Conservation (phyloP, 2,888 invertebrate genomes). For the Lycophotia porphyrea region DNA sequence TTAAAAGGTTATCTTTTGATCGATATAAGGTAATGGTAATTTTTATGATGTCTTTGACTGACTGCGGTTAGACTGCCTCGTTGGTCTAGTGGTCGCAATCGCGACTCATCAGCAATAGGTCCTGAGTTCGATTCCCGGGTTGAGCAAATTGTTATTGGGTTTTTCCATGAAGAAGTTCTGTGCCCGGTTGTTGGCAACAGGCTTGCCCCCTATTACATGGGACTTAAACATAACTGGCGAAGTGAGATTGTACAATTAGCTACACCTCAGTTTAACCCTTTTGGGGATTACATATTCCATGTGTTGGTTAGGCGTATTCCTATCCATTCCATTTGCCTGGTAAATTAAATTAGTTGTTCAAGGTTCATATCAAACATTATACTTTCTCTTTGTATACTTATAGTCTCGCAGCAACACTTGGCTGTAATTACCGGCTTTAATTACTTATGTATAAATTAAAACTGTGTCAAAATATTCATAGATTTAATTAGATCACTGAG, state of each 20-base stretch:
- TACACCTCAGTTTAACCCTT: neutral
- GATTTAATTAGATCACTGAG: conserved; percentile 19
- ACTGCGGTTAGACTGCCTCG: too few relatives aligned
- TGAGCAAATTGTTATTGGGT: too few relatives aligned
- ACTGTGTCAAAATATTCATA: conserved; percentile 34
- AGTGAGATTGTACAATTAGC: too few relatives aligned
- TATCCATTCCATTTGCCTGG: neutral
- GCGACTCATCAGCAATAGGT: too few relatives aligned
- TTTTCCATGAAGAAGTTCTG: too few relatives aligned
- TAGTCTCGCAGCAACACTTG: neutral
- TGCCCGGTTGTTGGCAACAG: too few relatives aligned
- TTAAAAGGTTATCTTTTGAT: neutral
- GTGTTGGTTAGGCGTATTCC: neutral
- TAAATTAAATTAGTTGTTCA: neutral
- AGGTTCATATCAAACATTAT: neutral
- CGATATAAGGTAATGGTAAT: neutral
- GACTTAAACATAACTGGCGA: too few relatives aligned
- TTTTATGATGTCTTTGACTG: neutral
- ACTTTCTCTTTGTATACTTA: neutral
- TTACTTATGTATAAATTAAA: conserved; percentile 17
- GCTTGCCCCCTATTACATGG: too few relatives aligned
- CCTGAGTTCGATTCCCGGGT: too few relatives aligned
- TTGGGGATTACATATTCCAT: neutral
- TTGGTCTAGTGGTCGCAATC: too few relatives aligned
- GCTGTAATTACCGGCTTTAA: conserved; percentile 6